Percentiles rank a stretch among this genome's conserved stretches.
Conservation (phyloP, 2,888 invertebrate species). For the Himalopsyche tibetana region DNA sequence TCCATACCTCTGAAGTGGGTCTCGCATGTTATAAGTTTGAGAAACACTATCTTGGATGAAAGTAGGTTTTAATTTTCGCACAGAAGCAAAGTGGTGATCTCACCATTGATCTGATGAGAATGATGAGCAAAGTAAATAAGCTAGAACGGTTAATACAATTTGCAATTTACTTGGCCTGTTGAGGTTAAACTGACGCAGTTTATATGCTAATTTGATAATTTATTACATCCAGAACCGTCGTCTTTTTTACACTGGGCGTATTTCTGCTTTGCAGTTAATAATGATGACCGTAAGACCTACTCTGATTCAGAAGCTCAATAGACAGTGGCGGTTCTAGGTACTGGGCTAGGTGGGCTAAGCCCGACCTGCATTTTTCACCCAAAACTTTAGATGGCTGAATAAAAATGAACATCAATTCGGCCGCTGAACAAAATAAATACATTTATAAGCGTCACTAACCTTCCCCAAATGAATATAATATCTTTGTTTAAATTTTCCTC, state of each 20-base stretch:
- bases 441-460: too few relatives aligned
- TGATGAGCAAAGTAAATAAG: neutral
- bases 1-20: neutral
- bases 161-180: neutral
- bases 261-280: neutral
- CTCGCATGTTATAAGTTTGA: neutral
- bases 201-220: slow-evolving; percentile 12
- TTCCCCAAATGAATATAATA: too few relatives aligned
- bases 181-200: neutral
- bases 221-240: neutral
- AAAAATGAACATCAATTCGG: too few relatives aligned
- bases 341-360: too few relatives aligned
- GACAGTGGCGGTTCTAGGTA: too few relatives aligned
- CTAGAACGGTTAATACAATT: neutral
- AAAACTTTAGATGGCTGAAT: too few relatives aligned
- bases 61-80: neutral
- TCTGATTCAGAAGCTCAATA: too few relatives aligned
- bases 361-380: too few relatives aligned
- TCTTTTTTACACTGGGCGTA: slow-evolving; percentile 1
- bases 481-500: too few relatives aligned
- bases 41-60: neutral
- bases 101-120: neutral
- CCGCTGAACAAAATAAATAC: too few relatives aligned
- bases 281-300: neutral
- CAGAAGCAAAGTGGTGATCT: neutral